Percentiles rank a stretch among this genome's conserved stretches.
Conservation (phyloP, 2,113 vertebrate genomes). For the Marcusenius ussheri region DNA sequence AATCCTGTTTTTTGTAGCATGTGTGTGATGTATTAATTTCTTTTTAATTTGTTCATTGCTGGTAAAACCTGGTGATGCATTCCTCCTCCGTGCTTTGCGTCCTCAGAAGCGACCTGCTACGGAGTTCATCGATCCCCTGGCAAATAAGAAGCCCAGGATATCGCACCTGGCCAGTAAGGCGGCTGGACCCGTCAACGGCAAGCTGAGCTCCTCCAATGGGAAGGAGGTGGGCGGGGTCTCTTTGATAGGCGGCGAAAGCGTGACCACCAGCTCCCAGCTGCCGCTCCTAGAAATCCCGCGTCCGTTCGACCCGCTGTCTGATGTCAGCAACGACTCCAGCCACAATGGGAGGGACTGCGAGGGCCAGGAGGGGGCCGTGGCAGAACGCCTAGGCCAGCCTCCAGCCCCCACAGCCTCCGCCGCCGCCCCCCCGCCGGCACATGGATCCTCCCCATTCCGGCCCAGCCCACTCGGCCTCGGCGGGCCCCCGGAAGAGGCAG, state of each 20-base stretch:
- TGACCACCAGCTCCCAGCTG: slow-evolving; percentile 53
- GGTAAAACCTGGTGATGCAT: not conserved
- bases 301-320: slow-evolving; percentile 74
- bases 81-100: not conserved
- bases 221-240: slow-evolving; percentile 53
- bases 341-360: slow-evolving; percentile 79
- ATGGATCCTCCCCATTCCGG: slow-evolving; percentile 28
- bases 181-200: slow-evolving; percentile 73
- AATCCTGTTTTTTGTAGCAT: not conserved
- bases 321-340: slow-evolving; percentile 81
- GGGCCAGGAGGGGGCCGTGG: slow-evolving; percentile 51
- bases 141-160: slow-evolving; percentile 86
- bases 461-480: slow-evolving; percentile 34
- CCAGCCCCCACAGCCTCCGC: slow-evolving; percentile 36
- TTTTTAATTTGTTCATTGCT: not conserved
- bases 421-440: not conserved
- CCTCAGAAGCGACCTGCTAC: slow-evolving; percentile 74
- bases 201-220: slow-evolving; percentile 63
- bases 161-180: slow-evolving; percentile 76
- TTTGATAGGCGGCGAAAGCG: slow-evolving; percentile 32
- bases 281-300: slow-evolving; percentile 65
- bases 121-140: slow-evolving; percentile 84
- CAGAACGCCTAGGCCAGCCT: slow-evolving; percentile 61
- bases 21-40: not conserved
- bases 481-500: slow-evolving; percentile 44